Conservation (phyloP, 2,888 invertebrate genomes). For the Tetheella fluctuosa region DNA sequence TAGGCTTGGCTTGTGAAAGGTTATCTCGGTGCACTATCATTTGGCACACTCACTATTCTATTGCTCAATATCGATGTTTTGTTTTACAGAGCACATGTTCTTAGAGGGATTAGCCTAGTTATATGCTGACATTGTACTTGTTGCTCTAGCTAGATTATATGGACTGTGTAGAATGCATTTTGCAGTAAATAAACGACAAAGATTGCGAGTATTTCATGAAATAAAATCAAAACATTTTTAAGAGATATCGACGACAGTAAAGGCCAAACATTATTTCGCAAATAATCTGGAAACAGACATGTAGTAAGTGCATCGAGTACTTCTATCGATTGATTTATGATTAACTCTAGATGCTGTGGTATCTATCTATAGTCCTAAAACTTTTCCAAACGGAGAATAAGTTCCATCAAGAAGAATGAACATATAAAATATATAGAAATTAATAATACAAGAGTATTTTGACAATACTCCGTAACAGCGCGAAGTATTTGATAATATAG, state of each 20-base stretch:
- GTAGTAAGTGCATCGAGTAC: not conserved
- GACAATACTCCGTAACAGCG: not conserved
- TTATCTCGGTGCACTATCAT: conserved; percentile 11
- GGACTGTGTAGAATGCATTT: not conserved
- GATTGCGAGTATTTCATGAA: too few relatives aligned
- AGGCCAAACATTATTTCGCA: not conserved
- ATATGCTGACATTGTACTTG: not conserved
- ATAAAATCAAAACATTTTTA: too few relatives aligned
- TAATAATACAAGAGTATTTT: not conserved
- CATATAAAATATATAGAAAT: not conserved
- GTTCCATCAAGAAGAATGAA: too few relatives aligned
- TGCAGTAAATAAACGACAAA: not conserved
- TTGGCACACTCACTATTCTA: conserved; percentile 10
- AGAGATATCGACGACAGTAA: too few relatives aligned
- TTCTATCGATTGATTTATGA: not conserved
- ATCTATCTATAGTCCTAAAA: not conserved
- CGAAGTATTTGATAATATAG: not conserved
- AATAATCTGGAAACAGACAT: not conserved
- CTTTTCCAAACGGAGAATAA: not conserved
- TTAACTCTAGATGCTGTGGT: not conserved
- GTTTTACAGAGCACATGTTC: not conserved
- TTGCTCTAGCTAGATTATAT: not conserved
- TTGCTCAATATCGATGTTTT: not conserved
- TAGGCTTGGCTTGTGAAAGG: conserved; percentile 8
- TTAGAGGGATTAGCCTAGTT: conserved; percentile 1